Evolutionary conservation across 1,140 invertebrate genomes (phyloP).

Genomic region (Bombus consobrinus): DNA sequence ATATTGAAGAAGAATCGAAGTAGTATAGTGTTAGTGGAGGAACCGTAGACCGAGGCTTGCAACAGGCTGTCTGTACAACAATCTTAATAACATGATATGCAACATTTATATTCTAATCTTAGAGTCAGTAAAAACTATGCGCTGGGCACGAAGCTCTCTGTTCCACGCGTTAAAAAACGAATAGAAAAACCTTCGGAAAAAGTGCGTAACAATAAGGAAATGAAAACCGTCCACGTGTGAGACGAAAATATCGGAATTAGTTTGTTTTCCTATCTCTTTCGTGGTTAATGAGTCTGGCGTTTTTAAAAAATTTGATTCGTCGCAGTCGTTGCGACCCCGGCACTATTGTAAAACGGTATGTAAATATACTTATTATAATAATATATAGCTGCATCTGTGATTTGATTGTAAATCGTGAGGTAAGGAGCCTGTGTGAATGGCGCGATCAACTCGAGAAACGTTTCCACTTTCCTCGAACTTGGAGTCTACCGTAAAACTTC

Average conservation of each 20-base stretch:
- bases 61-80: conserved; percentile 77
- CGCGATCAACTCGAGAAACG: conserved; percentile 66
- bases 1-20: neutral
- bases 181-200: conserved; percentile 67
- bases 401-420: conserved; percentile 82
- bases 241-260: conserved; percentile 75
- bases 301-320: conserved; percentile 71
- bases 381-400: conserved; percentile 82
- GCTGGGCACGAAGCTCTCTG: conserved; percentile 77
- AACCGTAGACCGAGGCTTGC: conserved; percentile 71
- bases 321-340: conserved; percentile 79
- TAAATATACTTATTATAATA: conserved; percentile 81
- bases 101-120: conserved; percentile 83
- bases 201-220: conserved; percentile 69
- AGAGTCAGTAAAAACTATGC: conserved; percentile 80
- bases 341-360: conserved; percentile 80
- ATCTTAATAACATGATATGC: conserved; percentile 83
- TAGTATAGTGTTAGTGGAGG: conserved; percentile 37
- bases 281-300: conserved; percentile 37
- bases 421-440: conserved; percentile 80
- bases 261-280: conserved; percentile 46
- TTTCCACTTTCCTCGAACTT: conserved; percentile 5
- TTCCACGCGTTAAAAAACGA: conserved; percentile 75
- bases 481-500: neutral
- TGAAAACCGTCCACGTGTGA: conserved; percentile 77